These are phyloP conservation scores for Dolichoris vasculosae DNA, from an alignment of 1,140 invertebrate species.

Conservation along the genomic window DNA sequence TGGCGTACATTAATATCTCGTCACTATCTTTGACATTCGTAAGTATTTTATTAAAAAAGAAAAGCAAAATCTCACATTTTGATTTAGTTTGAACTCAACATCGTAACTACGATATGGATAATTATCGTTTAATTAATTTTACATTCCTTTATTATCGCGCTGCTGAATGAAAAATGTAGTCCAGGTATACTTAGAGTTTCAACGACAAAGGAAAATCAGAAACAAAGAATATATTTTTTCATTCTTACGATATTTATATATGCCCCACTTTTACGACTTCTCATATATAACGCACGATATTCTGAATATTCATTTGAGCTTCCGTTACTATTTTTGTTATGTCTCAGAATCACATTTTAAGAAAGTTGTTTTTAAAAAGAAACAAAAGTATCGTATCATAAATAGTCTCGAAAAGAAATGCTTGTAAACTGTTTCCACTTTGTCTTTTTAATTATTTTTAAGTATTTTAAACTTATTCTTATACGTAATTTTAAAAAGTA, in stretches of 20 bases:
- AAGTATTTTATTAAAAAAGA: too few species aligned
- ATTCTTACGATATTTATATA: constrained; percentile 52
- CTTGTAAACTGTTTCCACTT: neutral
- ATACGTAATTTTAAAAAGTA: neutral
- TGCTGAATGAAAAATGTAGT: neutral
- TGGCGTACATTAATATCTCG: too few species aligned
- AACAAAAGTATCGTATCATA: constrained; percentile 44
- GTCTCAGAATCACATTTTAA: constrained; percentile 41
- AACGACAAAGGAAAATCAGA: neutral
- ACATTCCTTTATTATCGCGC: too few species aligned
- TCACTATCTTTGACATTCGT: too few species aligned
- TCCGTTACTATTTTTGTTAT: constrained; percentile 50
- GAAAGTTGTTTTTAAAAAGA: constrained; percentile 44
- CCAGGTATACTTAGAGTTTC: neutral
- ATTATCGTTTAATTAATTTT: too few species aligned
- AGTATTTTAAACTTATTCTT: neutral
- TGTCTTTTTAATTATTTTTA: neutral
- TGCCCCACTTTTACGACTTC: constrained; percentile 46
- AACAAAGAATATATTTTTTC: constrained; percentile 39
- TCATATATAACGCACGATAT: constrained; percentile 19
- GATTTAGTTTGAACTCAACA: too few species aligned
- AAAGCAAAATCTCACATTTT: too few species aligned
- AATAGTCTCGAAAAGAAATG: constrained; percentile 26
- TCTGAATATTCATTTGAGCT: constrained; percentile 15
- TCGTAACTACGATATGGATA: too few species aligned